Base-by-base conservation (phyloP, 2,888 invertebrate species). In the Cenopis cana region DNA sequence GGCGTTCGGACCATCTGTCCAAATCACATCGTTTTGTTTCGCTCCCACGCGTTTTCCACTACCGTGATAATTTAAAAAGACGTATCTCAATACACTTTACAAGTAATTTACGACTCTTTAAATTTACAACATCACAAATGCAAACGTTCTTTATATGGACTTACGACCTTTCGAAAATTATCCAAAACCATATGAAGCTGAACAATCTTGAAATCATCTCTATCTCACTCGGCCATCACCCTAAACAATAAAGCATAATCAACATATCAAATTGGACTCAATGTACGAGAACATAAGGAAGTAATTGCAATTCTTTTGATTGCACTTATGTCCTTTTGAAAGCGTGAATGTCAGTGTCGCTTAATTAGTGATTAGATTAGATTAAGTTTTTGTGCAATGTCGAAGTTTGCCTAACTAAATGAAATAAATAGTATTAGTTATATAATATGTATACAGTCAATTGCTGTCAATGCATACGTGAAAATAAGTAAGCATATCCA, bases 201-300 rank as follows among this genome's bases (percentile, higher is more conserved):
- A 87, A 91, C 92, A 91, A 91, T 90, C 85, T 86, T 86, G 89
- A 89, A 87, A 90, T 81, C 85, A 79, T 81, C 82, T 17, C 64
- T 64, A 64, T 64, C 64, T 64, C 20, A 64, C 29, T 64, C 11
- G 64, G 64, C 38, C 64, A 64, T 64, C 64, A 36, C 36, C 24
- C 38, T 2, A 38, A 54, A 54, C 52, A 54, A 54, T 54, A 64
- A 54, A 64, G 52, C 20, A 38, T 36, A 24, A 14, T n/a, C n/a
- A 3, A 38, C 12, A 5, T 9, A 38, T 54, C 4, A 36, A 54
- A 20, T 64, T 46, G 11, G 20, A 64, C 38, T 38, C 38, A 54
- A 46, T 33, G 11, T 0, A 9, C 3, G 4, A 17, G n/a, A 33
- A 0, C 2, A 38, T 9, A 10, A 20, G 62, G 52, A 11, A 36